These are phyloP conservation scores for Xestia ashworthii DNA, from an alignment of 2,888 invertebrate species.

Conservation along the genomic window DNA sequence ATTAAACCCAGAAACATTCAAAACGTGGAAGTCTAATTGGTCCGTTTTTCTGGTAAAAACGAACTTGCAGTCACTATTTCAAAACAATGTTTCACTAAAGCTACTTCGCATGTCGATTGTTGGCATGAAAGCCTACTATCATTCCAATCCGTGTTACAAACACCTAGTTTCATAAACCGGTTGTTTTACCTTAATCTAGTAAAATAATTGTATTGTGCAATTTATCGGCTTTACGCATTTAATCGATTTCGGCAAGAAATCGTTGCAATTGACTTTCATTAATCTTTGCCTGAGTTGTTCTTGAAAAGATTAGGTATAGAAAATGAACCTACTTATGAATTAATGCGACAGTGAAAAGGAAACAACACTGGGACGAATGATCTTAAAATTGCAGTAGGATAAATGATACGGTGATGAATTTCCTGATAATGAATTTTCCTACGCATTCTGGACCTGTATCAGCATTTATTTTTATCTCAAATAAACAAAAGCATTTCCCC, in stretches of 20 bases:
- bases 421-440: no score
- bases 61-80: conserved; percentile 20
- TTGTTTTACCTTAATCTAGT: conserved; percentile 45
- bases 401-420: neutral
- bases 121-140: conserved; percentile 25
- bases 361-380: neutral
- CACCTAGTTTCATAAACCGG: conserved; percentile 38
- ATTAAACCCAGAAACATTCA: neutral
- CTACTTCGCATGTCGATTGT: conserved; percentile 40
- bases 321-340: neutral
- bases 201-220: conserved; percentile 50
- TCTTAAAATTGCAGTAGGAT: neutral
- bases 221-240: conserved; percentile 35
- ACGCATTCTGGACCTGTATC: neutral
- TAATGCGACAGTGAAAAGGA: no score
- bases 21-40: neutral
- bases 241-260: conserved; percentile 29
- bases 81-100: conserved; percentile 20
- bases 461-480: conserved; percentile 1
- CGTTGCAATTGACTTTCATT: conserved; percentile 22
- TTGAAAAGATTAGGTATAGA: neutral
- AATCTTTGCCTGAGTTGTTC: conserved; percentile 3
- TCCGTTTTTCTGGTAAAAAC: neutral
- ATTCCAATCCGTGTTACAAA: conserved; percentile 27
- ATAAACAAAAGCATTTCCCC: neutral